Evolutionary conservation across 2,888 invertebrate species (phyloP).

Genomic region (Pheosia tremula): DNA sequence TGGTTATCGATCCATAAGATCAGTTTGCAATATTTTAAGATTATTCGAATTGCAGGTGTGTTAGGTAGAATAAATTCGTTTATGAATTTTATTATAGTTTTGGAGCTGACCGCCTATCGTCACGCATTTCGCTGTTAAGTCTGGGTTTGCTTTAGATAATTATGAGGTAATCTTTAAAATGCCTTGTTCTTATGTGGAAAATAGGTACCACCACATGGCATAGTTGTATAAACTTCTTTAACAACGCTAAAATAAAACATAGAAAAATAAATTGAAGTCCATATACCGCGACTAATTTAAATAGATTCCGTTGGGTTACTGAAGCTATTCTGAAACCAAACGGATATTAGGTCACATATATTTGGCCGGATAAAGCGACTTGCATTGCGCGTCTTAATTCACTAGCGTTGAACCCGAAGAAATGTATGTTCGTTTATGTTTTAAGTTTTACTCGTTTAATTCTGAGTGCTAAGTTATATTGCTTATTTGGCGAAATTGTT

Average conservation of each 20-base stretch:
- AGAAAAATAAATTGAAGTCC: too few relatives aligned
- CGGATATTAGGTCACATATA: conserved; percentile 32
- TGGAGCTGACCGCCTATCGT: too few relatives aligned
- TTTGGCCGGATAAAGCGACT: background rate
- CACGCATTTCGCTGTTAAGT: too few relatives aligned
- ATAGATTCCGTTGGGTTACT: conserved; percentile 21
- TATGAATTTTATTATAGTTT: too few relatives aligned
- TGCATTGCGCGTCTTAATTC: conserved; percentile 6
- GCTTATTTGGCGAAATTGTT: background rate
- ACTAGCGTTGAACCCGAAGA: conserved; percentile 2
- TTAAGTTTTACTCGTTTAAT: background rate
- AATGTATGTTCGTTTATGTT: conserved; percentile 21
- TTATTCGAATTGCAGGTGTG: background rate
- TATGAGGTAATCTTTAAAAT: too few relatives aligned
- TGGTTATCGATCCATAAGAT: background rate
- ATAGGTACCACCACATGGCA: too few relatives aligned
- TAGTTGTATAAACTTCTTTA: too few relatives aligned
- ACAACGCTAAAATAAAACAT: too few relatives aligned
- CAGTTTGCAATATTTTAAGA: background rate
- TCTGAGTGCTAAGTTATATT: background rate
- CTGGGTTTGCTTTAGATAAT: too few relatives aligned
- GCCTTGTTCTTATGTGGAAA: too few relatives aligned
- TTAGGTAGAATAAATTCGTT: too few relatives aligned
- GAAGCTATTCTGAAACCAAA: conserved; percentile 21
- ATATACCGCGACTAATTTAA: background rate